Evolutionary conservation across 2,113 vertebrate species (phyloP).

Genomic region (Agapornis roseicollis): DNA sequence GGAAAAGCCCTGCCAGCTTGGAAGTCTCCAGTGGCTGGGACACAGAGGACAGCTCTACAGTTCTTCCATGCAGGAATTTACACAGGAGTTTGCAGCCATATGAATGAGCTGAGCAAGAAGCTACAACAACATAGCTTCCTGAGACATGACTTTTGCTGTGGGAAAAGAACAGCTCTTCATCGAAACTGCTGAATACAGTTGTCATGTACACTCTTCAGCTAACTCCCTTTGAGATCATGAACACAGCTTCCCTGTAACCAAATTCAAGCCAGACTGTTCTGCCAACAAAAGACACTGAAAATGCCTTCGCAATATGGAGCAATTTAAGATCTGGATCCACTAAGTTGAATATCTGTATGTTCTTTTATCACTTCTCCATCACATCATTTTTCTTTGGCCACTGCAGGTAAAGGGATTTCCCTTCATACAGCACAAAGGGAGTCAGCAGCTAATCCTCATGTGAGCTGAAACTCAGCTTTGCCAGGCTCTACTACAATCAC

Average conservation of each 20-base stretch:
- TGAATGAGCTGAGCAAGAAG: not conserved
- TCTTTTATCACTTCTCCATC: not conserved
- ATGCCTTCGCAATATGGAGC: not conserved
- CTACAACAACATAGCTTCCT: not conserved
- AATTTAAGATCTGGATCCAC: not conserved
- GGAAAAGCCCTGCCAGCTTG: fast-evolving
- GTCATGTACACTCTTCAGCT: not conserved
- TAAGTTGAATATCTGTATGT: not conserved
- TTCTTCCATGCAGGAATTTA: not conserved
- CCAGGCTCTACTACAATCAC: not conserved
- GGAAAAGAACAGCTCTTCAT: not conserved
- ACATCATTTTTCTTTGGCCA: not conserved
- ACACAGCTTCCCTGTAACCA: not conserved
- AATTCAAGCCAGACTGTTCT: not conserved
- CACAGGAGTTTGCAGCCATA: not conserved
- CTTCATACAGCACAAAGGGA: not conserved
- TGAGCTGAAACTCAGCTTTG: not conserved
- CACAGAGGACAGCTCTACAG: not conserved
- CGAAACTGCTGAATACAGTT: not conserved
- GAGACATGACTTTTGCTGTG: not conserved
- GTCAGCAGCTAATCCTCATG: not conserved
- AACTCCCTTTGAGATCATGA: not conserved
- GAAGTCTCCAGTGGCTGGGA: not conserved
- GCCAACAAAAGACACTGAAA: not conserved
- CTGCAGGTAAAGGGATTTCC: not conserved